These are phyloP conservation scores for Atrichornis clamosus DNA, from an alignment of 2,113 vertebrate genomes.

Conservation along the genomic window DNA sequence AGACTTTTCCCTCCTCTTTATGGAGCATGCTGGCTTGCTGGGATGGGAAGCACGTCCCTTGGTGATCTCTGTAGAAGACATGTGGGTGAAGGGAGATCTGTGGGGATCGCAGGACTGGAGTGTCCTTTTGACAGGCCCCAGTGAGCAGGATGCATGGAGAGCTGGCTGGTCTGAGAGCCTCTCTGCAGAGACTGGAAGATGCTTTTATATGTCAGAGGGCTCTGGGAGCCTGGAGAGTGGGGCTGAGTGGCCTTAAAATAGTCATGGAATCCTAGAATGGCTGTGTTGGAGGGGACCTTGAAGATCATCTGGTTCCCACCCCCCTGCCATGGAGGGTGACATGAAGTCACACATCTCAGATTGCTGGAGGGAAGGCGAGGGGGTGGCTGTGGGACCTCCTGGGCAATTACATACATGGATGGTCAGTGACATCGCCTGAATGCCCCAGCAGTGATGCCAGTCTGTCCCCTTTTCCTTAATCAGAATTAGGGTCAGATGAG, in stretches of 20 bases:
- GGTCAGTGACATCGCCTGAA: neutral
- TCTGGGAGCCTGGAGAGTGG: neutral
- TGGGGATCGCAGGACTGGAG: neutral
- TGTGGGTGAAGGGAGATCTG: neutral
- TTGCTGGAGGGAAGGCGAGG: neutral
- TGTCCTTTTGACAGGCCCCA: neutral
- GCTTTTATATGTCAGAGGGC: neutral
- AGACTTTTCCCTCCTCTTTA: neutral
- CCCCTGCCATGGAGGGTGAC: neutral
- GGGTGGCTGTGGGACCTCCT: neutral
- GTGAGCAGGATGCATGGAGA: neutral
- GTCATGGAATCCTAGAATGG: neutral
- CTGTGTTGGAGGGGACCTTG: neutral
- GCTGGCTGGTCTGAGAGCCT: neutral
- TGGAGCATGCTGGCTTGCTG: neutral
- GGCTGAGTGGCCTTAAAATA: neutral
- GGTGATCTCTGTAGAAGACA: neutral
- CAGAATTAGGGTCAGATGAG: neutral
- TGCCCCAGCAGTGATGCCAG: neutral
- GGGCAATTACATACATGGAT: neutral
- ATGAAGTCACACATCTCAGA: neutral
- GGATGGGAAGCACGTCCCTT: neutral
- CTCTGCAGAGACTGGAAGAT: neutral
- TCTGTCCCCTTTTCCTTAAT: neutral
- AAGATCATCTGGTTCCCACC: neutral